Percentiles rank a stretch among this genome's conserved stretches.
Evolutionary conservation across 1,140 invertebrate species (phyloP).

Genomic region (Musca domestica): DNA sequence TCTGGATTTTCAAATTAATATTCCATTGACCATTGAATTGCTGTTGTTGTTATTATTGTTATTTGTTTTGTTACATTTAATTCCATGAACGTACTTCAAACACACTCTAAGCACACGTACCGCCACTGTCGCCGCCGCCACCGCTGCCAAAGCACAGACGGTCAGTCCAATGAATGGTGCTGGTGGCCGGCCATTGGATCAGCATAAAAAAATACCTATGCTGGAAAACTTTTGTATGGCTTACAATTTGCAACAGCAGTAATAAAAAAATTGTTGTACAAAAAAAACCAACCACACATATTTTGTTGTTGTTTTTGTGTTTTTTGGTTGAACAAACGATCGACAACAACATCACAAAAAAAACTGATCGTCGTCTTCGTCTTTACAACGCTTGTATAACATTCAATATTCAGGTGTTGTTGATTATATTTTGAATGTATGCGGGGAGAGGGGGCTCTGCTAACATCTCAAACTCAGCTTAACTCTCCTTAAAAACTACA

Average conservation of each 20-base stretch:
- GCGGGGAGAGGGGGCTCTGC: not conserved
- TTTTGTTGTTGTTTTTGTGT: conserved; percentile 3
- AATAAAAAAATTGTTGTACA: not conserved
- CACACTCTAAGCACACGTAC: conserved; percentile 15
- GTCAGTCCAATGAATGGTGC: not conserved
- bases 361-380: not conserved
- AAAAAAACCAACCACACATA: not conserved
- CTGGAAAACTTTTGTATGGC: conserved; percentile 13
- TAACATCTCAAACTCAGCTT: too few species aligned
- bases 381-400: not conserved
- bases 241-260: conserved; percentile 14
- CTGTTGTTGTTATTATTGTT: not conserved
- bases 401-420: conserved; percentile 22
- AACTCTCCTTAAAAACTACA: too few species aligned
- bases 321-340: conserved; percentile 12
- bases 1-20: not conserved
- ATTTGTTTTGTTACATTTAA: not conserved
- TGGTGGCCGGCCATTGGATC: too few species aligned
- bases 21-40: not conserved
- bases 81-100: conserved; percentile 22
- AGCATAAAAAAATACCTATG: too few species aligned
- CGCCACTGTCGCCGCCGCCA: not conserved
- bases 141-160: not conserved
- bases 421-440: not conserved
- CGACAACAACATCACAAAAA: conserved; percentile 13